Evolutionary conservation across 2,888 invertebrate species (phyloP).

Genomic region (Drosophila mimetica): DNA sequence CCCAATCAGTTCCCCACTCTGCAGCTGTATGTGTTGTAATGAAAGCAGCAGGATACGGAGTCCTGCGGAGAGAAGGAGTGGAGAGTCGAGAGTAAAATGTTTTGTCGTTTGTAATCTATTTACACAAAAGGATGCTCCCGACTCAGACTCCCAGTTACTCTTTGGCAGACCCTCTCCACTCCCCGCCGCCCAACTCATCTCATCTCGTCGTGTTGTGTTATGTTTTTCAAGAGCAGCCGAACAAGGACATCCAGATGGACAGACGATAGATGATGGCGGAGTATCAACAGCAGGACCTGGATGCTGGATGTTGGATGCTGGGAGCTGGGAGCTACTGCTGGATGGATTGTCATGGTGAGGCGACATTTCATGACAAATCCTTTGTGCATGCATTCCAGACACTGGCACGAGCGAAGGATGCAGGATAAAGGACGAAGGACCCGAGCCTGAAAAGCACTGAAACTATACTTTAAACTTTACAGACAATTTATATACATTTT

Average conservation of each 20-base stretch:
- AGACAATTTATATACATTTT: no score
- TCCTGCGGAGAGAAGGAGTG: background rate
- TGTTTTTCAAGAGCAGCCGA: slow-evolving; percentile 67
- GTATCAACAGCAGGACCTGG: slow-evolving; percentile 4
- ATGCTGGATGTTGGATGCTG: background rate
- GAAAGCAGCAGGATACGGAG: background rate
- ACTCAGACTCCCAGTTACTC: slow-evolving; percentile 1
- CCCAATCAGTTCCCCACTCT: background rate
- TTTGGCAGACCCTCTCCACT: background rate
- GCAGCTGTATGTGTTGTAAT: slow-evolving; percentile 1
- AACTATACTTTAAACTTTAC: background rate
- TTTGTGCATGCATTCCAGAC: slow-evolving; percentile 35
- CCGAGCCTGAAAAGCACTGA: slow-evolving; percentile 2
- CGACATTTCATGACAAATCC: slow-evolving; percentile 49
- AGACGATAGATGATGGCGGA: background rate
- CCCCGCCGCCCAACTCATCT: background rate
- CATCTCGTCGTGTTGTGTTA: slow-evolving; percentile 14
- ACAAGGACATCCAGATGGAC: slow-evolving; percentile 31
- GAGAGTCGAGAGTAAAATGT: slow-evolving; percentile 74
- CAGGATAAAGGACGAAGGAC: background rate
- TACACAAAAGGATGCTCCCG: slow-evolving; percentile 64
- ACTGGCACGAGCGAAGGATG: slow-evolving; percentile 8
- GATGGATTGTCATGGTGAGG: slow-evolving; percentile 35
- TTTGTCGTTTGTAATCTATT: slow-evolving; percentile 83
- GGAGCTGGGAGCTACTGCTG: slow-evolving; percentile 7